Base-by-base conservation (phyloP, 1,140 invertebrate species). In the Ceratosolen solmsi region DNA sequence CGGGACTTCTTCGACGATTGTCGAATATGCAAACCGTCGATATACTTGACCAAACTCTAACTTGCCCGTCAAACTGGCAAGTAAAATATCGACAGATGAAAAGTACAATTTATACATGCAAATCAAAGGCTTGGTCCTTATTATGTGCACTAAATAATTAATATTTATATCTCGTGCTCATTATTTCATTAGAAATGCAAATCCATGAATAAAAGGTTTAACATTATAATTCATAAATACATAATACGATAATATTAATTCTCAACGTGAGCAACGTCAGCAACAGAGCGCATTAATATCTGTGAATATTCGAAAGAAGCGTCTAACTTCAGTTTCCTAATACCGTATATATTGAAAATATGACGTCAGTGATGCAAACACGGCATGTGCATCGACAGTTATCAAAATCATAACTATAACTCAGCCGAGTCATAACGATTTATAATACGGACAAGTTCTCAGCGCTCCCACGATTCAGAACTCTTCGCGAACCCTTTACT, bases 321-420 rank as follows among this genome's bases (percentile, higher is more conserved):
- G n/a, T n/a, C n/a, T n/a, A n/a, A n/a, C n/a, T n/a, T n/a, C n/a
- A n/a, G n/a, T n/a, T n/a, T n/a, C n/a, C n/a, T n/a, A n/a, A n/a
- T n/a, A n/a, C n/a, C n/a, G n/a, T n/a, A n/a, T n/a, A n/a, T n/a
- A n/a, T n/a, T n/a, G n/a, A n/a, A n/a, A n/a, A n/a, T n/a, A n/a
- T n/a, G n/a, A n/a, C n/a, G n/a, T n/a, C n/a, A n/a, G n/a, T n/a
- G n/a, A n/a, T n/a, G n/a, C n/a, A n/a, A n/a, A n/a, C n/a, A n/a
- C 5, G 41, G 13, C 41, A 7, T 36, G 4, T 65, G 4, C 30
- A 65, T 65, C 63, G 27, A 65, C 13, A 7, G 15, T 20, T 65
- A 36, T 36, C 63, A 22, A 65, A 65, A 68, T 68, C 36, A 9
- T 38, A 68, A 68, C 63, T 36, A 30, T 65, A 65, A 36, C 15